A percentile compares a stretch with the other conserved stretches of the same genome.
Evolutionary conservation across 2,113 vertebrate genomes (phyloP).

Genomic region (Cervus canadensis): DNA sequence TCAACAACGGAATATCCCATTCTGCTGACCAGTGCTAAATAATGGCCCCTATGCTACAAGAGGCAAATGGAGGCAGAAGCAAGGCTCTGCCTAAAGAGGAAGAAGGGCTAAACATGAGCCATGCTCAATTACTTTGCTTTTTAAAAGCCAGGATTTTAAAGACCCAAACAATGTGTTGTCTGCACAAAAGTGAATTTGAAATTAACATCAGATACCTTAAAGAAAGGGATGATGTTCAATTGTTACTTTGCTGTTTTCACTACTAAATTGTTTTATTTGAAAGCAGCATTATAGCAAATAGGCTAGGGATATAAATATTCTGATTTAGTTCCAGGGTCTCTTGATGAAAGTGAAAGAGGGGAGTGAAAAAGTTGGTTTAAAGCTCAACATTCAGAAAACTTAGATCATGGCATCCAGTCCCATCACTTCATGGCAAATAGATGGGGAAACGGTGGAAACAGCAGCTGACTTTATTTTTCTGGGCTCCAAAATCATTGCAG

Average conservation of each 20-base stretch:
- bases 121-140: not conserved
- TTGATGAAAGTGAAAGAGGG: not conserved
- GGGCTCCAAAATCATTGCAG: not conserved
- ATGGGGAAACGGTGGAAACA: not conserved
- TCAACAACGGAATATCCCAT: not conserved
- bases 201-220: not conserved
- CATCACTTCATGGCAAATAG: not conserved
- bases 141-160: slow-evolving; percentile 3
- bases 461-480: not conserved
- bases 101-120: not conserved
- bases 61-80: not conserved
- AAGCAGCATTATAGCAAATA: not conserved
- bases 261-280: not conserved
- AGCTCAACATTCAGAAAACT: not conserved
- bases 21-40: not conserved
- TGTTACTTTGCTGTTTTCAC: not conserved
- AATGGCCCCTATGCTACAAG: not conserved
- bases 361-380: not conserved
- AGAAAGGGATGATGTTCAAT: not conserved
- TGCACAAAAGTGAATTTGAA: not conserved
- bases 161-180: not conserved
- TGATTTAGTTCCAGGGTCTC: not conserved
- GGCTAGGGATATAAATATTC: not conserved
- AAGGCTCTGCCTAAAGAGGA: not conserved
- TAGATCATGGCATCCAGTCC: not conserved